These are phyloP conservation scores for Anisognathus igniventris DNA, from an alignment of 2,797 vertebrate species.

Conservation along the genomic window DNA sequence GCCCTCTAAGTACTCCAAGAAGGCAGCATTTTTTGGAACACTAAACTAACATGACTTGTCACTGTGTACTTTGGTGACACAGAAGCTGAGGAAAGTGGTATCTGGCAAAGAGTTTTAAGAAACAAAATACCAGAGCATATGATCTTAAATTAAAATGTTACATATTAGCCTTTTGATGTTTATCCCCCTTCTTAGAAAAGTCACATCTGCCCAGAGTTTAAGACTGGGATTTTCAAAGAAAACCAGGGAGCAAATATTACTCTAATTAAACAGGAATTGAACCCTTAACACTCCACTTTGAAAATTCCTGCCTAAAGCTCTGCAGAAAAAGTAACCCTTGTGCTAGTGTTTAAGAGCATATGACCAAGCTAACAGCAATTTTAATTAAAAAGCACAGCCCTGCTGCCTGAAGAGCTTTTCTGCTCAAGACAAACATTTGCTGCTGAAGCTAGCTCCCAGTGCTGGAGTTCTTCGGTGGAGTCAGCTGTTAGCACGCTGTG, in stretches of 20 bases:
- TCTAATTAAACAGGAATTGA: conserved; percentile 28
- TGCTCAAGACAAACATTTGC: conserved; percentile 54
- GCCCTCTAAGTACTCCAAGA: not conserved
- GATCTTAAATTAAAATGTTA: not conserved
- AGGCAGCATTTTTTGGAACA: not conserved
- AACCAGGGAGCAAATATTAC: conserved; percentile 14
- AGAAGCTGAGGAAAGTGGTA: not conserved
- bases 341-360: conserved; percentile 16
- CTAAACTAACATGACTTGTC: not conserved
- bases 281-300: not conserved
- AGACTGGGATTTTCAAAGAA: conserved; percentile 12
- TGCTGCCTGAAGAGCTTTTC: conserved; percentile 45
- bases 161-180: conserved; percentile 26
- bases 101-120: not conserved
- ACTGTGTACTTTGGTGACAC: not conserved
- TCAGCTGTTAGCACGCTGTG: conserved; percentile 18
- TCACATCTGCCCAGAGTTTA: not conserved
- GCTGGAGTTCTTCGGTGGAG: not conserved
- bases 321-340: conserved; percentile 23
- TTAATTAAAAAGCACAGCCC: conserved; percentile 49
- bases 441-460: conserved; percentile 7
- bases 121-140: not conserved
- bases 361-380: conserved; percentile 38
- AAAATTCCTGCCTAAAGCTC: conserved; percentile 38
- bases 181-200: conserved; percentile 6